A percentile compares a stretch with the other conserved stretches of the same genome.
phyloP scores from a whole-genome alignment of 35 echinoderm and acorn worm species.

The Ophiothrix spiculata region DNA sequence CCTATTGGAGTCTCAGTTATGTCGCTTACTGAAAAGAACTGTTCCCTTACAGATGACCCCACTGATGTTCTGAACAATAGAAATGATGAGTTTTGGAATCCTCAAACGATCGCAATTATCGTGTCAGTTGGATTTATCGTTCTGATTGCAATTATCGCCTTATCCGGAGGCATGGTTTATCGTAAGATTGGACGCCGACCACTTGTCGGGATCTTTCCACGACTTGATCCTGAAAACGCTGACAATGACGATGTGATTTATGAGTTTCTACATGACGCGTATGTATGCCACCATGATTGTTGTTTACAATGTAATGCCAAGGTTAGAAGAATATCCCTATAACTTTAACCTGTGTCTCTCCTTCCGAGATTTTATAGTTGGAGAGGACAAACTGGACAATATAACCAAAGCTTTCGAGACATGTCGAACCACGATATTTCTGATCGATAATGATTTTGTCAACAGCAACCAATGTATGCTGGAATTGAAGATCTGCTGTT shows the following conservation, averaged over 20 bases:
- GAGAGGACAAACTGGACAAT: conserved; percentile 12
- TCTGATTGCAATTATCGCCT: too few relatives aligned
- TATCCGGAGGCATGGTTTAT: too few relatives aligned
- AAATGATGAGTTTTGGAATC: neutral
- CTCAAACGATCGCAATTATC: neutral
- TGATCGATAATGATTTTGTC: conserved; percentile 28
- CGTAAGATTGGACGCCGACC: too few relatives aligned
- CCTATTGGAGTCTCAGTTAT: neutral
- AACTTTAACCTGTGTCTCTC: conserved; percentile 30
- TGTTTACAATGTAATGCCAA: conserved; percentile 2
- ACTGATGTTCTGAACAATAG: too few relatives aligned
- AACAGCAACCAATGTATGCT: conserved; percentile 29
- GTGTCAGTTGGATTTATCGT: neutral
- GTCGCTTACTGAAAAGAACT: neutral
- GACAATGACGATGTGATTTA: neutral
- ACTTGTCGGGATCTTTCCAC: neutral
- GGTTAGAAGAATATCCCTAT: conserved; percentile 11
- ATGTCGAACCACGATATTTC: neutral
- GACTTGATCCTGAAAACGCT: too few relatives aligned
- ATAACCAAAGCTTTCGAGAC: conserved; percentile 10
- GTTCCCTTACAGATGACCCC: neutral
- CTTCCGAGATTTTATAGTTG: conserved; percentile 32
- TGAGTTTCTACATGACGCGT: conserved; percentile 18
- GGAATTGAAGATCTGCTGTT: conserved; percentile 25
- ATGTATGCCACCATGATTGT: conserved; percentile 23